Conservation (phyloP, 2,888 invertebrate genomes). For the Bellardia pandia region DNA sequence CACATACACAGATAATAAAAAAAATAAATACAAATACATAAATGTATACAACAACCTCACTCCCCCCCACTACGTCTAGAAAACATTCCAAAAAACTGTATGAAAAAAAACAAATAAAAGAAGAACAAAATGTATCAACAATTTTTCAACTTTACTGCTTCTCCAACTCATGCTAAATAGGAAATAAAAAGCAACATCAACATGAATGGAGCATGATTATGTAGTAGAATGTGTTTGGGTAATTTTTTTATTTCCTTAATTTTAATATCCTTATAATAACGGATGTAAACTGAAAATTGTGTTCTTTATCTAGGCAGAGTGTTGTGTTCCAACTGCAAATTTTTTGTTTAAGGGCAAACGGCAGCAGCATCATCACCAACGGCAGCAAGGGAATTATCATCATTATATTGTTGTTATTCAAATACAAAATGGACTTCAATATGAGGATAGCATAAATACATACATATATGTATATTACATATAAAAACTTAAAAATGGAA, state of each 20-base stretch:
- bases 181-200: constrained; percentile 25
- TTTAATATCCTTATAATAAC: constrained; percentile 77
- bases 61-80: neutral
- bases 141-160: constrained; percentile 57
- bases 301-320: constrained; percentile 39
- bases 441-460: constrained; percentile 67
- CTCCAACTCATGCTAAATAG: constrained; percentile 25
- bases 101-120: constrained; percentile 30
- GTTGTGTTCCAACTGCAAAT: constrained; percentile 17
- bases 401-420: constrained; percentile 73
- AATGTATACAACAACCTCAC: neutral
- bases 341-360: constrained; percentile 35
- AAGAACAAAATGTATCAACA: constrained; percentile 46
- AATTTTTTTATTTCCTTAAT: constrained; percentile 74
- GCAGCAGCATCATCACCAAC: constrained; percentile 45
- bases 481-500: neutral
- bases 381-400: constrained; percentile 75
- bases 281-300: constrained; percentile 39
- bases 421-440: constrained; percentile 82
- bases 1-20: neutral
- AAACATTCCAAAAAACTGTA: constrained; percentile 34
- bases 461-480: neutral
- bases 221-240: constrained; percentile 35
- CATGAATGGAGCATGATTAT: constrained; percentile 41
- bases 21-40: constrained; percentile 1